phyloP scores from a whole-genome alignment of 2,797 vertebrate genomes.

The Cryptoprocta ferox region DNA sequence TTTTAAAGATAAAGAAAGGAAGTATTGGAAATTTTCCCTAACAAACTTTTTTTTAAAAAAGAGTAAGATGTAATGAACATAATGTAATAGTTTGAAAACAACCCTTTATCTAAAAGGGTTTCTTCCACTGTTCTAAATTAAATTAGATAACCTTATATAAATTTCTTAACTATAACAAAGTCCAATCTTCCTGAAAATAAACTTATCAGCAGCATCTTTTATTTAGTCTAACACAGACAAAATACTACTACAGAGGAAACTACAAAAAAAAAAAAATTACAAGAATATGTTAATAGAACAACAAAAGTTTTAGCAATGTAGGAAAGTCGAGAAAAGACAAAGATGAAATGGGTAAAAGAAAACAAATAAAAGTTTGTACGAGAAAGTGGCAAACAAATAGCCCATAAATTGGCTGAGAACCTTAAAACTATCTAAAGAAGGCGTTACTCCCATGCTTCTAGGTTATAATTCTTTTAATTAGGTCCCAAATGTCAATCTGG shows the following conservation, averaged over 20 bases:
- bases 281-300: constrained; percentile 35
- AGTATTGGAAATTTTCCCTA: neutral
- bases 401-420: constrained; percentile 36
- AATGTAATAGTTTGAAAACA: constrained; percentile 37
- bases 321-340: neutral
- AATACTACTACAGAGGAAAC: constrained; percentile 37
- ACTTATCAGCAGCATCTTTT: neutral
- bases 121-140: constrained; percentile 45
- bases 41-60: neutral
- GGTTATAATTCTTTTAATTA: constrained; percentile 52
- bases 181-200: constrained; percentile 54
- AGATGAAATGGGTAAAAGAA: neutral
- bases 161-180: neutral
- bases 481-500: constrained; percentile 25
- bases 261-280: neutral
- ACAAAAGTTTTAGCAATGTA: constrained; percentile 48
- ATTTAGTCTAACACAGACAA: constrained; percentile 51
- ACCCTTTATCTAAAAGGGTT: constrained; percentile 56
- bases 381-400: constrained; percentile 51
- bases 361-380: constrained; percentile 5
- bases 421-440: constrained; percentile 34
- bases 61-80: constrained; percentile 17
- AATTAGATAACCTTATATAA: constrained; percentile 58
- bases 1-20: too few species aligned
- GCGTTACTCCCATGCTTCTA: constrained; percentile 13